Evolutionary conservation across 2,113 vertebrate species (phyloP).

Genomic region (Apaloderma vittatum): DNA sequence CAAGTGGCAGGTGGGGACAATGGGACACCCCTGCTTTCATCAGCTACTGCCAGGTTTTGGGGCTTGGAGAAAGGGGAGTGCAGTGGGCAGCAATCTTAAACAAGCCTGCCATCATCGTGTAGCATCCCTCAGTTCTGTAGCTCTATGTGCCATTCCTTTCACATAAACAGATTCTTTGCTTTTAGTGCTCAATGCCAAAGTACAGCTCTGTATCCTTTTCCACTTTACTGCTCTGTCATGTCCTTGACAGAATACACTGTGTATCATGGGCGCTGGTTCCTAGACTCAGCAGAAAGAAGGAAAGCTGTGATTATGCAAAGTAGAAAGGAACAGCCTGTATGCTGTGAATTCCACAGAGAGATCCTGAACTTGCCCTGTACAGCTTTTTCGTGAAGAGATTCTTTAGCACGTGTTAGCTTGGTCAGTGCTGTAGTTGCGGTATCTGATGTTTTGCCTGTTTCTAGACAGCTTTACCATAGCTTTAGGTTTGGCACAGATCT

Average conservation of each 20-base stretch:
- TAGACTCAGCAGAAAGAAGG: neutral
- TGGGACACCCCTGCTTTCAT: neutral
- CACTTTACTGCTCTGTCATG: neutral
- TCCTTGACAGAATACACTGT: neutral
- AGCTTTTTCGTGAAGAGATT: neutral
- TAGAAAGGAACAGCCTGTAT: neutral
- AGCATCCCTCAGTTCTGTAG: neutral
- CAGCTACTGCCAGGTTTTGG: neutral
- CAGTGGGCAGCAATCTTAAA: neutral
- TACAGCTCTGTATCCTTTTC: neutral
- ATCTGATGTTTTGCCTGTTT: neutral
- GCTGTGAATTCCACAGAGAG: neutral
- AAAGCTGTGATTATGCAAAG: neutral
- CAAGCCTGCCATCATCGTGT: neutral
- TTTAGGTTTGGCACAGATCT: neutral
- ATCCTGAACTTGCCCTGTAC: neutral
- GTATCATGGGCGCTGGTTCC: neutral
- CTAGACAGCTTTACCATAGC: neutral
- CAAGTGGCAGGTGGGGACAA: neutral
- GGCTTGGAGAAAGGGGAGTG: neutral
- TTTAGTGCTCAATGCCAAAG: neutral
- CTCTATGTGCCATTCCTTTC: rapidly evolving
- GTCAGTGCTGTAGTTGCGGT: neutral
- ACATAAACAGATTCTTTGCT: rapidly evolving
- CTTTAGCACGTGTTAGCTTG: neutral